Conservation (phyloP, 2,888 invertebrate species). For the Vanessa cardui region DNA sequence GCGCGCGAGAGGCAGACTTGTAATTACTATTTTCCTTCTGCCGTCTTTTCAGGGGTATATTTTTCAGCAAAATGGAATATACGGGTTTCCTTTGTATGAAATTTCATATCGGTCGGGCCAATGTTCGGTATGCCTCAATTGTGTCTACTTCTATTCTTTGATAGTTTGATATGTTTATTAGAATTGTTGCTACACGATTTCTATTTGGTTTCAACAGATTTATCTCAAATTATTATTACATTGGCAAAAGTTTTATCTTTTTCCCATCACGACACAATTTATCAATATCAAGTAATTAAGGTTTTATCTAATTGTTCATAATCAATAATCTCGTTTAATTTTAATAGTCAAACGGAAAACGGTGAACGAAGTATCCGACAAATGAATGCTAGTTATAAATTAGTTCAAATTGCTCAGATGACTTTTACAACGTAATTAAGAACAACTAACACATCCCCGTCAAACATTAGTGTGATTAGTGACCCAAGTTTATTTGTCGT, state of each 20-base stretch:
- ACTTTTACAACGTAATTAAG: constrained; percentile 42
- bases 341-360: constrained; percentile 28
- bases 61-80: constrained; percentile 75
- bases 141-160: constrained; percentile 34
- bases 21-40: constrained; percentile 81
- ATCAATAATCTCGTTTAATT: constrained; percentile 18
- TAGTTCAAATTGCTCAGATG: constrained; percentile 39
- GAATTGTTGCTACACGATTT: constrained; percentile 7
- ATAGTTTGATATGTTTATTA: constrained; percentile 28
- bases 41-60: constrained; percentile 74
- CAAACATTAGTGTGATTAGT: constrained; percentile 37
- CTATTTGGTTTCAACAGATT: not conserved
- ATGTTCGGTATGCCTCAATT: constrained; percentile 43
- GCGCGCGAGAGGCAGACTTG: constrained; percentile 69
- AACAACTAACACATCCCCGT: constrained; percentile 36
- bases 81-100: constrained; percentile 60
- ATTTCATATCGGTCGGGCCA: constrained; percentile 56
- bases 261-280: too few relatives aligned
- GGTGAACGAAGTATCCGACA: constrained; percentile 36
- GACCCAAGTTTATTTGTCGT: constrained; percentile 29
- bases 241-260: too few relatives aligned
- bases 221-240: not conserved
- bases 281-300: too few relatives aligned
- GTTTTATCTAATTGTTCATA: not conserved
- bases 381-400: constrained; percentile 43